phyloP scores from a whole-genome alignment of 2,888 invertebrate species.

The Coenonympha glycerion region DNA sequence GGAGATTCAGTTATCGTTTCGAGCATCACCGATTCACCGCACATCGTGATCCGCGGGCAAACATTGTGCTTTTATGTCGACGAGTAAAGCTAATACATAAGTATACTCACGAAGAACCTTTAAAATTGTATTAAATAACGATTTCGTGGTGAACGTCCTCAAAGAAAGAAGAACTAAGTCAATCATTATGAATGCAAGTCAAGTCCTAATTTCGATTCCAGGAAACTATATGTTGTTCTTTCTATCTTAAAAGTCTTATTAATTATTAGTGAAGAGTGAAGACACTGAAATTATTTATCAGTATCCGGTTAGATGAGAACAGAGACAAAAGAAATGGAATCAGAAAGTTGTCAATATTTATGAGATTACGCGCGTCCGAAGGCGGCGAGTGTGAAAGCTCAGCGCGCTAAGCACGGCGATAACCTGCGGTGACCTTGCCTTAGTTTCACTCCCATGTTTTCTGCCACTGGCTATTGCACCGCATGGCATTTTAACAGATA shows the following conservation, averaged over 20 bases:
- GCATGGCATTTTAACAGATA: slow-evolving; percentile 4
- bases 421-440: slow-evolving; percentile 58
- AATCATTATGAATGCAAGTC: neutral
- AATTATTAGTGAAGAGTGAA: too few species aligned
- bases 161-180: too few species aligned
- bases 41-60: neutral
- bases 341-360: neutral
- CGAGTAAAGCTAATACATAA: neutral
- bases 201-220: neutral
- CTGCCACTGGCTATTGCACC: slow-evolving; percentile 6
- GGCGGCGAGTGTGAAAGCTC: slow-evolving; percentile 49
- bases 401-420: slow-evolving; percentile 43
- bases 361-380: slow-evolving; percentile 1
- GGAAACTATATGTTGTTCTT: too few species aligned
- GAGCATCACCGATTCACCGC: slow-evolving; percentile 27
- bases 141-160: neutral
- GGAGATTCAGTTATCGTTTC: slow-evolving; percentile 47
- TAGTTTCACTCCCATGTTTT: slow-evolving; percentile 24
- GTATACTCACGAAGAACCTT: neutral
- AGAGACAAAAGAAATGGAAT: neutral
- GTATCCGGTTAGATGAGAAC: too few species aligned
- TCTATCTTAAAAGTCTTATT: too few species aligned
- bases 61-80: too few species aligned
- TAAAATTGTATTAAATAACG: neutral
- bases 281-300: too few species aligned